Conservation (phyloP, 2,797 vertebrate genomes). For the Scolopax bukidnonensis region DNA sequence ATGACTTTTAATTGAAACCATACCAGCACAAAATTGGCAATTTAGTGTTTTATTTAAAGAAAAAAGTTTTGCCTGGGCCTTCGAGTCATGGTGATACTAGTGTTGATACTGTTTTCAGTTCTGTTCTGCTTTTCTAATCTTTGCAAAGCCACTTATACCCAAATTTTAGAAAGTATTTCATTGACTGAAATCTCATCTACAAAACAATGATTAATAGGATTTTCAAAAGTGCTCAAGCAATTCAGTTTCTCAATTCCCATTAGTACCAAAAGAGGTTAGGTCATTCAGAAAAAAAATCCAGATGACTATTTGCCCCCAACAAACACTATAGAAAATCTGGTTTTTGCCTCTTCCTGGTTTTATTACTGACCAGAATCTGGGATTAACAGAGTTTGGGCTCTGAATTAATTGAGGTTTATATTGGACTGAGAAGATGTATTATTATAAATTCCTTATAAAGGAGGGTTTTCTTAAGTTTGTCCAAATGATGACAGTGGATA, state of each 20-base stretch:
- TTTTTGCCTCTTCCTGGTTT: not conserved
- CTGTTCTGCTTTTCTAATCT: not conserved
- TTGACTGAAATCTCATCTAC: not conserved
- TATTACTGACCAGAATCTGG: not conserved
- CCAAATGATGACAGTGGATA: not conserved
- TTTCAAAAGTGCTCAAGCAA: not conserved
- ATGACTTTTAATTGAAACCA: not conserved
- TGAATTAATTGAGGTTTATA: not conserved
- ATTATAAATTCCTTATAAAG: not conserved
- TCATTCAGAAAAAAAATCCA: not conserved
- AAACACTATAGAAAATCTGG: not conserved
- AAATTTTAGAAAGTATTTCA: not conserved
- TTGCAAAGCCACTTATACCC: not conserved
- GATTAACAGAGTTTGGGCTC: not conserved
- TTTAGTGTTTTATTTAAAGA: not conserved
- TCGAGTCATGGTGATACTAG: not conserved
- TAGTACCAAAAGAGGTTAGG: not conserved
- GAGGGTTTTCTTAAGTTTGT: slow-evolving; percentile 10
- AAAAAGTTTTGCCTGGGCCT: not conserved
- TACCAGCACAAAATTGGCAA: not conserved
- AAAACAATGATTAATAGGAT: not conserved
- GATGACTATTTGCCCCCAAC: not conserved
- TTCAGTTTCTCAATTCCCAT: not conserved
- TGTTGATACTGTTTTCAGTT: not conserved
- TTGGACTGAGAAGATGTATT: not conserved